Conservation (phyloP, 2,888 invertebrate genomes). For the Physocephala rufipes region DNA sequence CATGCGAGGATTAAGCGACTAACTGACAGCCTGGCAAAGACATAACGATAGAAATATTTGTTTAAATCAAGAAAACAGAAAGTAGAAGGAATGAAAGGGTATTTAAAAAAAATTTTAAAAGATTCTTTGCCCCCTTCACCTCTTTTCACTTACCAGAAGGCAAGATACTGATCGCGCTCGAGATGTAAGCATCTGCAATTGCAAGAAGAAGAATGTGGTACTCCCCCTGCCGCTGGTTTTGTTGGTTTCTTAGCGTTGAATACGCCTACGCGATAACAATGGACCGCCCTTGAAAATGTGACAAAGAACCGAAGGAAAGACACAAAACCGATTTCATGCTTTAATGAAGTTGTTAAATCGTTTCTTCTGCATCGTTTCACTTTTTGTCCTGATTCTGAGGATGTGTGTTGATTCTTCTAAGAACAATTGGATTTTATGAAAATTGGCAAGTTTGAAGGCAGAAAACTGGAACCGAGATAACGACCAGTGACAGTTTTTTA, state of each 20-base stretch:
- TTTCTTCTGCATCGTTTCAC: constrained; percentile 43
- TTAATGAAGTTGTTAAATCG: constrained; percentile 59
- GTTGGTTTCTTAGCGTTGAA: constrained; percentile 37
- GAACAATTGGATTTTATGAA: too few species aligned
- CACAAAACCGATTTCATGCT: constrained; percentile 57
- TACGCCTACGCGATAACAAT: constrained; percentile 36
- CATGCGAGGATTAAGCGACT: constrained; percentile 26
- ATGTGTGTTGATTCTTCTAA: background rate
- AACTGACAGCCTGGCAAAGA: background rate
- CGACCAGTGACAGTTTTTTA: background rate
- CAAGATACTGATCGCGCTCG: too few species aligned
- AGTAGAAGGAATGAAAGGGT: too few species aligned
- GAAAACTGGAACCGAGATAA: too few species aligned
- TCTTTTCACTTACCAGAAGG: too few species aligned
- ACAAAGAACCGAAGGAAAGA: constrained; percentile 20
- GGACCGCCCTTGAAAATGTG: constrained; percentile 29
- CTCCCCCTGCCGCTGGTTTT: constrained; percentile 1
- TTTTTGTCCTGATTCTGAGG: background rate
- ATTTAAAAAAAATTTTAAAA: too few species aligned
- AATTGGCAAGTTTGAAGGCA: too few species aligned
- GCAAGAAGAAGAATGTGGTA: constrained; percentile 12
- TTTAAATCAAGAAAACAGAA: background rate
- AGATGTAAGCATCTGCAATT: background rate
- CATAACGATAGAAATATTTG: background rate
- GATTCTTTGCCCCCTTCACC: too few species aligned